These are phyloP conservation scores for Sepiola atlantica DNA, from an alignment of 2,888 invertebrate species.

Conservation along the genomic window DNA sequence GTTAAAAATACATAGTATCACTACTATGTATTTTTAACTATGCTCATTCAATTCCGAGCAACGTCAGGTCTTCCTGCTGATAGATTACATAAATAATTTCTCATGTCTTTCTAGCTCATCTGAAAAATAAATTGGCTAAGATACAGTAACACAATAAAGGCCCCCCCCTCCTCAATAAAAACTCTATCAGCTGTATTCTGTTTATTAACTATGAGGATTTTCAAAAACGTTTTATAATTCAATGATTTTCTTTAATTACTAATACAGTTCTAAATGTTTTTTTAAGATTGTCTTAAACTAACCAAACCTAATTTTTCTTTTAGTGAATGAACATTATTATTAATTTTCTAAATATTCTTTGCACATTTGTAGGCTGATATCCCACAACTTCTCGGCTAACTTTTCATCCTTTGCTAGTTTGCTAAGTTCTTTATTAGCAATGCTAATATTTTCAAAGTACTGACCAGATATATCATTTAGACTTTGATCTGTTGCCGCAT, in stretches of 20 bases:
- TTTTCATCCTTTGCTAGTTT: slow-evolving; percentile 38
- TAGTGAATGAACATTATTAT: background rate
- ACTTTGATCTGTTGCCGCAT: slow-evolving; percentile 38
- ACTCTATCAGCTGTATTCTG: background rate
- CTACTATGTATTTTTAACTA: no score
- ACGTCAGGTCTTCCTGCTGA: no score
- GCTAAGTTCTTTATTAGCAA: background rate
- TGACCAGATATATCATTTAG: slow-evolving; percentile 40
- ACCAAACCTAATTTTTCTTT: background rate
- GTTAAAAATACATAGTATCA: no score
- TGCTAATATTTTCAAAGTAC: slow-evolving; percentile 22
- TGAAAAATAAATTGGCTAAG: no score
- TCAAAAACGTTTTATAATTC: background rate
- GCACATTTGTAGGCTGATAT: slow-evolving; percentile 33
- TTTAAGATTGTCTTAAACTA: background rate
- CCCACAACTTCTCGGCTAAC: slow-evolving; percentile 34
- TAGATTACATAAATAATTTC: no score
- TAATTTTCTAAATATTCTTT: background rate
- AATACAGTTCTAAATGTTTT: background rate
- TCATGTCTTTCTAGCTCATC: no score
- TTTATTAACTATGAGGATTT: background rate
- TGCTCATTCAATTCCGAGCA: no score
- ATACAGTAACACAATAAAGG: no score
- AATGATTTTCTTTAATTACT: background rate
- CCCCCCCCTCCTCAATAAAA: no score